Percentiles rank a stretch among this genome's conserved stretches.
These are phyloP conservation scores for Leptogaster cylindrica DNA, from an alignment of 2,888 invertebrate species.

Conservation along the genomic window DNA sequence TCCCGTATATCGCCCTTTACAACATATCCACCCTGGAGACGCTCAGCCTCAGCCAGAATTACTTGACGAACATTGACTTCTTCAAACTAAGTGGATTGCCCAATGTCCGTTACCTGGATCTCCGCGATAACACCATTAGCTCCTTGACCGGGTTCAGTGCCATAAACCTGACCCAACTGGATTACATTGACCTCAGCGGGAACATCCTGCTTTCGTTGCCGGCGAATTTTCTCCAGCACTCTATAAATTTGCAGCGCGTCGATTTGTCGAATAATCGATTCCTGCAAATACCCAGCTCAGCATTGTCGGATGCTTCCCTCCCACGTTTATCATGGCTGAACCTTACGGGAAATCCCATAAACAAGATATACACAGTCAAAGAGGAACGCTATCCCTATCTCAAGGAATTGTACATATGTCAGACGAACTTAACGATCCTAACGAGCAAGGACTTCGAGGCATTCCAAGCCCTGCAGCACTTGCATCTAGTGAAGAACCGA, in stretches of 20 bases:
- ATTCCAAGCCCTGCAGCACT: conserved; percentile 77
- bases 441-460: conserved; percentile 86
- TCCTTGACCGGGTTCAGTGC: conserved; percentile 78
- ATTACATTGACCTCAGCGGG: conserved; percentile 76
- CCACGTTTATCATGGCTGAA: conserved; percentile 78
- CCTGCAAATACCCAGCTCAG: conserved; percentile 75
- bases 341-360: conserved; percentile 81
- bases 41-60: conserved; percentile 72
- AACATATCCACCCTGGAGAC: conserved; percentile 78
- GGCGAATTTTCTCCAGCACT: conserved; percentile 80
- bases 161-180: conserved; percentile 75
- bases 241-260: conserved; percentile 73
- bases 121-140: conserved; percentile 77
- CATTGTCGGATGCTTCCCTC: conserved; percentile 75
- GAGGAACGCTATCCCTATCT: conserved; percentile 76
- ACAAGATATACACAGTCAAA: conserved; percentile 73
- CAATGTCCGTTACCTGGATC: conserved; percentile 75
- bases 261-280: conserved; percentile 82
- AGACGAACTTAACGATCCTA: conserved; percentile 81
- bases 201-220: conserved; percentile 79
- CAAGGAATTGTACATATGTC: conserved; percentile 80
- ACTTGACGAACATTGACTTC: conserved; percentile 74
- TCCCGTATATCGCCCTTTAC: conserved; percentile 79
- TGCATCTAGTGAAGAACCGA: conserved; percentile 75
- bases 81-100: conserved; percentile 77